Evolutionary conservation across 2,888 invertebrate genomes (phyloP), one percentile per base, ranked within the genome.

Genomic region (Pimpla rufipes): DNA sequence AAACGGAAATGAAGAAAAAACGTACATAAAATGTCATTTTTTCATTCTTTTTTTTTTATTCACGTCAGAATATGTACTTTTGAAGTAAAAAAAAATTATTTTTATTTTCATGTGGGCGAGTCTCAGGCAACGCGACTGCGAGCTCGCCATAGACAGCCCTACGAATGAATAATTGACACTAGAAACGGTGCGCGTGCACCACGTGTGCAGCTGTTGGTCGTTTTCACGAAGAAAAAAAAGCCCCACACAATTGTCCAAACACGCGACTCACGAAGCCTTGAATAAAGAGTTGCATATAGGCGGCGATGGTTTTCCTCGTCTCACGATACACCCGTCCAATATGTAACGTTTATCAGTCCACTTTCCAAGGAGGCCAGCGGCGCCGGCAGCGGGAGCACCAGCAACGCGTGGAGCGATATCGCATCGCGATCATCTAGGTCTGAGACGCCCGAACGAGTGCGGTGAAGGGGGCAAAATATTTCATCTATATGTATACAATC

Each of bases 351-450:
- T 59, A 66, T 78, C 62, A 79, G 68, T 79, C 83, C 70, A 83
- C 83, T 79, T 84, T 81, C 75, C 70, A 84, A 84, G 55, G 78
- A 84, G 84, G 80, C 80, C 80, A 81, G 71, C 71, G 73, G 73
- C 67, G 77, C 76, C 67, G n/a, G n/a, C 29, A 29, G 5, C 29
- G 29, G 29, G 3, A 29, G 5, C 29, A n/a, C n/a, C n/a, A n/a
- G 29, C 29, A 29, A 5, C 29, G 3, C 29, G 29, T n/a, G 5
- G 45, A 59, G 42, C 67, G 71, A 77, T 84, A 80, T 80, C 73
- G 68, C 62, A 16, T 77, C 77, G 67, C 77, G 77, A 81, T 81
- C 81, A 81, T 81, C 68, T 81, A 74, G 73, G 77, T 84, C 71
- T 68, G 73, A 64, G 64, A 45, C 47, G 35, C 50, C 35, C 11